Conservation (phyloP, 2,113 vertebrate species). For the Melozone crissalis region DNA sequence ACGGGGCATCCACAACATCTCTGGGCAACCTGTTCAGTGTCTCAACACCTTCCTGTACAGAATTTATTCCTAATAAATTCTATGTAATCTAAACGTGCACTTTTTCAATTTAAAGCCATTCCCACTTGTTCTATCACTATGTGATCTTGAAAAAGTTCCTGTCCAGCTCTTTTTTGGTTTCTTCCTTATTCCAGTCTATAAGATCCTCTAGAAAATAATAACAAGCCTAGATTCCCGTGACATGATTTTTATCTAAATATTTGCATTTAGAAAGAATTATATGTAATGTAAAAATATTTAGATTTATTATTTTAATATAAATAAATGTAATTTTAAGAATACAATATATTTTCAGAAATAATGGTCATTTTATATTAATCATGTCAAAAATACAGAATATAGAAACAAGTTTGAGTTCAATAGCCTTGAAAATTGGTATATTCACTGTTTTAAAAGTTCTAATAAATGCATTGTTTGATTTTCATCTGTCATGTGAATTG, state of each 20-base stretch:
- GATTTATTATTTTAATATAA: background rate
- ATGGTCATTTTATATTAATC: background rate
- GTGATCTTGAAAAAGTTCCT: background rate
- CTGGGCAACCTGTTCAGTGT: background rate
- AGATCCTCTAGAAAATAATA: background rate
- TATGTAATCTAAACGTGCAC: fast-evolving
- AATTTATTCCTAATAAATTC: background rate
- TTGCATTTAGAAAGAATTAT: background rate
- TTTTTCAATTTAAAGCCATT: background rate
- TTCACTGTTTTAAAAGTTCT: background rate
- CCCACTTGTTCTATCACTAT: background rate
- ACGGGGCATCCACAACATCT: background rate
- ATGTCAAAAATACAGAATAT: background rate
- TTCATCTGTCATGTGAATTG: background rate
- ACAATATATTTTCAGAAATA: background rate
- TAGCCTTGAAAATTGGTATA: background rate
- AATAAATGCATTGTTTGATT: background rate
- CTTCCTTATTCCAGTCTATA: background rate
- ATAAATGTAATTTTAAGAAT: background rate
- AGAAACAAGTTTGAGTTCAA: background rate
- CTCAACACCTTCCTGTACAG: background rate
- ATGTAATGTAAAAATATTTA: background rate
- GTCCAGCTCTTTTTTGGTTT: background rate
- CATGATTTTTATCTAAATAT: background rate
- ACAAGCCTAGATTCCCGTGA: background rate